Percentiles rank a stretch among this genome's conserved stretches.
Evolutionary conservation across 2,888 invertebrate genomes (phyloP).

Genomic region (Cataglyphis rosenhaueri): DNA sequence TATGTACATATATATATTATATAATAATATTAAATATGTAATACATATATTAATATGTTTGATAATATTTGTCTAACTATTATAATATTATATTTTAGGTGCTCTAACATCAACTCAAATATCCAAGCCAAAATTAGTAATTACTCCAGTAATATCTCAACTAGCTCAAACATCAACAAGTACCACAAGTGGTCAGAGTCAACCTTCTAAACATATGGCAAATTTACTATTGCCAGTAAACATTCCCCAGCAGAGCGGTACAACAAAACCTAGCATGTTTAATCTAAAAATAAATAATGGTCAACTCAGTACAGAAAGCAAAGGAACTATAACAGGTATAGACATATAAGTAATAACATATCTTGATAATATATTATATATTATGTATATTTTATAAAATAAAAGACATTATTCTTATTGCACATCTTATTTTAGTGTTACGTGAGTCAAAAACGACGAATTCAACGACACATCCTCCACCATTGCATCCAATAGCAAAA

Average conservation of each 20-base stretch:
- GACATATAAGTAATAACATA: background rate
- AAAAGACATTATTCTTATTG: background rate
- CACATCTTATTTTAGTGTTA: constrained; percentile 75
- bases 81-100: constrained; percentile 65
- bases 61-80: background rate
- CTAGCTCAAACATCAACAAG: constrained; percentile 79
- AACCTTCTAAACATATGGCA: constrained; percentile 81
- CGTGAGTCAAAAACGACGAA: constrained; percentile 83
- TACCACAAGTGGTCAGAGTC: constrained; percentile 75
- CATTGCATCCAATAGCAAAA: constrained; percentile 84
- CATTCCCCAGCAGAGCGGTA: constrained; percentile 80
- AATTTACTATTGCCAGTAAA: constrained; percentile 83
- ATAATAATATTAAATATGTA: background rate
- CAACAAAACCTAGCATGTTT: constrained; percentile 87
- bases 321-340: constrained; percentile 88
- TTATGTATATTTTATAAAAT: background rate
- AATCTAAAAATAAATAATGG: constrained; percentile 90
- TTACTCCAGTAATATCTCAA: constrained; percentile 82
- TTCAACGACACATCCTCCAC: constrained; percentile 82
- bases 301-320: constrained; percentile 87
- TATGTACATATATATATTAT: constrained; percentile 7
- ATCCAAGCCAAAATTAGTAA: constrained; percentile 81
- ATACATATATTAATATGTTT: background rate
- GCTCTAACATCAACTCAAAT: constrained; percentile 78
- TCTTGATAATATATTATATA: background rate